Conservation (phyloP, 92 coral and sea anemone genomes). For the Phenganax subtilis region DNA sequence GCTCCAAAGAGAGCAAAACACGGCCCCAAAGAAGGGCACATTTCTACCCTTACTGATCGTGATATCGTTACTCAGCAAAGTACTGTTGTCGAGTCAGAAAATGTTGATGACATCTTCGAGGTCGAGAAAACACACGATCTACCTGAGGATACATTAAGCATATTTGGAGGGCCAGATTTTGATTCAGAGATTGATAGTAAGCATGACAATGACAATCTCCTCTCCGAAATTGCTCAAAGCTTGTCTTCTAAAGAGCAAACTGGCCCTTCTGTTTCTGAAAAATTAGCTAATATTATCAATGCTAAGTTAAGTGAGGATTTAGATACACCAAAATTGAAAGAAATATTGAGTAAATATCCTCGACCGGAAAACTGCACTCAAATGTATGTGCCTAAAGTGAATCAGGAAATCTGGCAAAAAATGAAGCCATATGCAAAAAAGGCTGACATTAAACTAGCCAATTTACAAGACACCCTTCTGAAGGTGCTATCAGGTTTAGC, state of each 20-base stretch:
- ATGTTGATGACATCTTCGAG: no score
- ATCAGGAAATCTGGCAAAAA: conserved; percentile 19
- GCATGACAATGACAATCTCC: neutral
- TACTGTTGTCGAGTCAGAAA: no score
- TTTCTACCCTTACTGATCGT: no score
- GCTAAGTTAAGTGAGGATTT: neutral
- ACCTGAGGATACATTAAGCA: no score
- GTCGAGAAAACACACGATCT: no score
- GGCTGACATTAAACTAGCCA: conserved; percentile 24
- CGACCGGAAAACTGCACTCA: conserved; percentile 17
- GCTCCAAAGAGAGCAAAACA: no score
- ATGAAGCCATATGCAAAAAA: conserved; percentile 2
- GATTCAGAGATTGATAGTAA: no score
- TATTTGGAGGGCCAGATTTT: no score
- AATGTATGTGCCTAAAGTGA: conserved; percentile 4
- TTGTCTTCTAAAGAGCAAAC: neutral
- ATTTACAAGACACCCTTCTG: conserved; percentile 17
- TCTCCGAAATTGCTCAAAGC: neutral
- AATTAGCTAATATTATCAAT: neutral
- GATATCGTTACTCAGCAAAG: no score
- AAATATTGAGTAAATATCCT: neutral
- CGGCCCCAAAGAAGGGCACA: no score
- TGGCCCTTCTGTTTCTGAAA: conserved; percentile 2
- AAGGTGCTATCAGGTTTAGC: neutral
- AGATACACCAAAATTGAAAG: neutral